Percentiles rank a stretch among this genome's conserved stretches.
Evolutionary conservation across 2,888 invertebrate species (phyloP).

Genomic region (Empis livida): DNA sequence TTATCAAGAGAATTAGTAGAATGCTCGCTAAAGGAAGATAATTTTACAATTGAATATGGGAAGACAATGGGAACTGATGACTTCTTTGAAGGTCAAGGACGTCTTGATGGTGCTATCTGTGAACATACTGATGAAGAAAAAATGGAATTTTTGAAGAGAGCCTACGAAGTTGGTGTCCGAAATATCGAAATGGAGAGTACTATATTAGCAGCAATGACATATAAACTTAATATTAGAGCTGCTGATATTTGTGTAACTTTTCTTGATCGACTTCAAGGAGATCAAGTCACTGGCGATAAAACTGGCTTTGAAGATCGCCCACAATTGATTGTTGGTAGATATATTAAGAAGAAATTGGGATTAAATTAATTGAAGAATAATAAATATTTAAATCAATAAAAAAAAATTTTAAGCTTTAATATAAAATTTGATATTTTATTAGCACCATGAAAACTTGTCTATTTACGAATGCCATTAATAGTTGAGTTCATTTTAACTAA

Average conservation of each 20-base stretch:
- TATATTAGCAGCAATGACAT: slow-evolving; percentile 55
- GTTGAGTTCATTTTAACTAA: too few species aligned
- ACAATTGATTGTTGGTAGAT: slow-evolving; percentile 48
- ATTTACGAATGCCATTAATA: too few species aligned
- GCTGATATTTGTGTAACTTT: slow-evolving; percentile 61
- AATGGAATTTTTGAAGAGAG: slow-evolving; percentile 42
- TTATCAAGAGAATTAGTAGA: slow-evolving; percentile 38
- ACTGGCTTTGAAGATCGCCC: slow-evolving; percentile 54
- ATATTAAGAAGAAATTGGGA: slow-evolving; percentile 37
- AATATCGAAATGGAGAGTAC: slow-evolving; percentile 75
- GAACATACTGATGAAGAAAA: slow-evolving; percentile 51
- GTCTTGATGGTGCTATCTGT: slow-evolving; percentile 64
- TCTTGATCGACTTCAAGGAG: slow-evolving; percentile 54
- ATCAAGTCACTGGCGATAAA: slow-evolving; percentile 48
- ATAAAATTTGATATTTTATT: too few species aligned
- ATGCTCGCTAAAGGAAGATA: slow-evolving; percentile 29
- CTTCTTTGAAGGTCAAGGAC: slow-evolving; percentile 71
- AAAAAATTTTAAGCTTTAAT: too few species aligned
- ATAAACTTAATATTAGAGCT: slow-evolving; percentile 48
- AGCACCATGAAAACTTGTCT: too few species aligned
- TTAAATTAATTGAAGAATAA: too few species aligned
- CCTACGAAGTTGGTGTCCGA: slow-evolving; percentile 43
- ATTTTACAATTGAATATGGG: slow-evolving; percentile 44
- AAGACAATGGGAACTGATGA: slow-evolving; percentile 67
- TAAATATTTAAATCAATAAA: too few species aligned